Base-by-base conservation (phyloP, 2,888 invertebrate genomes). In the Brachynemurus nebulosus region DNA sequence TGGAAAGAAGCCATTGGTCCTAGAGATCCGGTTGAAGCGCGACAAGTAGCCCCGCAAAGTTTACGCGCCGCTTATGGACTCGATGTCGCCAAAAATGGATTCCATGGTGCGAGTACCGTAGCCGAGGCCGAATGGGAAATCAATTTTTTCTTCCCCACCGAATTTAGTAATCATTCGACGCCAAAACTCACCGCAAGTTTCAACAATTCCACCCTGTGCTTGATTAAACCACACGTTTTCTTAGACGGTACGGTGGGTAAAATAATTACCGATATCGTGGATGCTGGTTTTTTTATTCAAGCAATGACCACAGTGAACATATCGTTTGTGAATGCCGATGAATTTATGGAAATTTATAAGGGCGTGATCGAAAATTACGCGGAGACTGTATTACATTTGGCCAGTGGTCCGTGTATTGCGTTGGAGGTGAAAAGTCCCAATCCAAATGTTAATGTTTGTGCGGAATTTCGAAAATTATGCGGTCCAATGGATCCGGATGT, bases 401-500 rank as follows among this genome's bases (percentile, higher is more conserved):
- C 85, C 9, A 83, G 86, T 51, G 93, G 93, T 0, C 78, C 86
- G 0, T 86, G 86, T 59, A 74, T 95, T 38, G 90, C 82, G 1
- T 66, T 95, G 68, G 93, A 93, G 68, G 73, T 95, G 44, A 74
- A 72, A 2, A 70, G 76, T n/a, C 71, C 70, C 51, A 70, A 78
- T 53, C 66, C 69, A 25, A 68, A 62, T 21, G 57, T 70, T 20
- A 72, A 80, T 51, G 71, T 77, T 2, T 76, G 81, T 41, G 63
- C 70, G 14, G 80, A 74, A 53, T 92, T 93, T 63, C 74, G 95
- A 50, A 80, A 81, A 57, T 72, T 90, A 50, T 83, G 81, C 49
- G 95, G 95, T 1, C 95, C 95, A 2, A 70, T 76, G 51, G 92
- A 95, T 70, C 86, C 93, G n/a, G 88, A 90, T 60, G 80, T 92